Evolutionary conservation across 2,797 vertebrate species (phyloP).

Genomic region (Coregonus ussuriensis): DNA sequence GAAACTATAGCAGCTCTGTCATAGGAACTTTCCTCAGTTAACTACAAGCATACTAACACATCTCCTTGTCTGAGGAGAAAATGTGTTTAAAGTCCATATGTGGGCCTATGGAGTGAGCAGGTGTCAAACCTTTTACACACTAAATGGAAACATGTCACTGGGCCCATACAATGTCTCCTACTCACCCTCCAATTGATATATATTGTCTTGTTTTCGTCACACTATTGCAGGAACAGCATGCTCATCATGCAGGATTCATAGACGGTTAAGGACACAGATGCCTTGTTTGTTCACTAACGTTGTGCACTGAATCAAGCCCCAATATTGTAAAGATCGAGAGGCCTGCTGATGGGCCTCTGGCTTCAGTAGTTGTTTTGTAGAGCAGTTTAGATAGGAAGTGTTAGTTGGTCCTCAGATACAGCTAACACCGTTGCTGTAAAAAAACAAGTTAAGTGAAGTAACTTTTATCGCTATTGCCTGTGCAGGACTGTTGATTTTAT

Average conservation of each 20-base stretch:
- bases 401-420: constrained; percentile 60
- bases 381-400: constrained; percentile 55
- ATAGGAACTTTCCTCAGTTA: constrained; percentile 41
- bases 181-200: constrained; percentile 47
- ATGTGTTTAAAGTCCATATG: constrained; percentile 23
- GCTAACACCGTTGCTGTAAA: constrained; percentile 71
- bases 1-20: constrained; percentile 44
- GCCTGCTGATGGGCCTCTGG: constrained; percentile 66
- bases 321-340: constrained; percentile 69
- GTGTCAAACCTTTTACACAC: constrained; percentile 41
- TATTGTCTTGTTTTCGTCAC: constrained; percentile 64
- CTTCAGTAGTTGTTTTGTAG: constrained; percentile 68
- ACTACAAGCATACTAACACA: constrained; percentile 53
- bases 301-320: constrained; percentile 79
- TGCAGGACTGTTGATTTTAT: constrained; percentile 72
- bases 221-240: constrained; percentile 70
- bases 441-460: constrained; percentile 60
- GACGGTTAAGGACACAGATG: constrained; percentile 77
- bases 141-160: constrained; percentile 44
- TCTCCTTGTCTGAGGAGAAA: constrained; percentile 36
- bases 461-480: constrained; percentile 70
- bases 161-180: constrained; percentile 30
- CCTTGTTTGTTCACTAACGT: constrained; percentile 77
- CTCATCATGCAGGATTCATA: constrained; percentile 72
- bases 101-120: constrained; percentile 11